These are phyloP conservation scores for Eupeodes corollae DNA, from an alignment of 1,140 invertebrate species.

Conservation along the genomic window DNA sequence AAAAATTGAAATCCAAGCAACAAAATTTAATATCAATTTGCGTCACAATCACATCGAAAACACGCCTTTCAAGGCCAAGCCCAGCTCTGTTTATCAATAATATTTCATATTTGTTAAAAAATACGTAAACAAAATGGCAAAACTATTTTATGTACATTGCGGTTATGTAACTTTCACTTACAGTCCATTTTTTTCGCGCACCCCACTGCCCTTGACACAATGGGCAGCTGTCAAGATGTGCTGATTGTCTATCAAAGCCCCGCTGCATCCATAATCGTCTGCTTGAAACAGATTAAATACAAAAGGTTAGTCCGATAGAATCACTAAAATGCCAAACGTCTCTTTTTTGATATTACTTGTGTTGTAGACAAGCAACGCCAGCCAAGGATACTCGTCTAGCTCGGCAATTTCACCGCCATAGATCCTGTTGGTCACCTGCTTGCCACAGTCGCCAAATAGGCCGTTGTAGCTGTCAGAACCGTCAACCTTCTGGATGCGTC, in stretches of 20 bases:
- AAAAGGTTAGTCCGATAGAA: background rate
- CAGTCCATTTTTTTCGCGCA: constrained; percentile 25
- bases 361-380: constrained; percentile 54
- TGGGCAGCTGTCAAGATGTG: constrained; percentile 72
- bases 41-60: too few species aligned
- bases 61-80: too few species aligned
- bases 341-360: constrained; percentile 21
- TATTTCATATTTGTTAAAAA: too few species aligned
- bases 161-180: constrained; percentile 11
- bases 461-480: constrained; percentile 21
- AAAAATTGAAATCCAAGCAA: too few species aligned
- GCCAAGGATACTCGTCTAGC: constrained; percentile 53
- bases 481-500: constrained; percentile 29
- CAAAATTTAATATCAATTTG: too few species aligned
- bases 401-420: constrained; percentile 41
- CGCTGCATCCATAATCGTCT: constrained; percentile 42
- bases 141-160: too few species aligned
- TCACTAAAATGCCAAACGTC: background rate
- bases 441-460: constrained; percentile 34
- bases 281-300: constrained; percentile 1
- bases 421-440: constrained; percentile 35
- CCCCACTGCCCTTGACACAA: constrained; percentile 54
- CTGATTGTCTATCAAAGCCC: constrained; percentile 44
- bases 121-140: too few species aligned
- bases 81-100: too few species aligned